These are phyloP conservation scores for Drosophila pandora DNA, from an alignment of 1,140 invertebrate species.

Conservation along the genomic window DNA sequence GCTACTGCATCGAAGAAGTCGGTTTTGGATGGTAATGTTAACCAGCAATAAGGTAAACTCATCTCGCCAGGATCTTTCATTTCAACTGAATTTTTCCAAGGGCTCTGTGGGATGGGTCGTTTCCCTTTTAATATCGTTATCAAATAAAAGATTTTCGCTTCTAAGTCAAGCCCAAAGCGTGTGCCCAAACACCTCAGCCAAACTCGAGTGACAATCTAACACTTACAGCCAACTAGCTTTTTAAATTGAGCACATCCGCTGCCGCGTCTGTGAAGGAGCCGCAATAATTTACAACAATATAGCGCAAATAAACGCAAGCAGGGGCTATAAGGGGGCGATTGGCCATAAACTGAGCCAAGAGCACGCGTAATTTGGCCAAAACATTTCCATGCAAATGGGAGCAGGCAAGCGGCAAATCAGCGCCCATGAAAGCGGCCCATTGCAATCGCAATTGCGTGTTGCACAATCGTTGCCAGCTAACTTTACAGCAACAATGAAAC, in stretches of 20 bases:
- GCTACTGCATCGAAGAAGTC: slow-evolving; percentile 40
- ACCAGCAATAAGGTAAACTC: background rate
- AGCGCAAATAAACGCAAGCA: slow-evolving; percentile 71
- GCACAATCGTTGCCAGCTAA: slow-evolving; percentile 65
- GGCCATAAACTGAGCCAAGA: slow-evolving; percentile 75
- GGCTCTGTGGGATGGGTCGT: background rate
- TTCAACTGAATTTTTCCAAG: background rate
- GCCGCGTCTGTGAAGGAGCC: slow-evolving; percentile 44
- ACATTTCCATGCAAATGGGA: slow-evolving; percentile 74
- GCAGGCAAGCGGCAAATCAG: slow-evolving; percentile 61
- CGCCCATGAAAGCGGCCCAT: slow-evolving; percentile 52
- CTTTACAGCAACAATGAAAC: slow-evolving; percentile 1
- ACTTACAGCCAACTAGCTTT: slow-evolving; percentile 30
- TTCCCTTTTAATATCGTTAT: background rate
- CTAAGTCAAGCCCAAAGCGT: slow-evolving; percentile 3
- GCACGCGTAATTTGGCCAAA: slow-evolving; percentile 73
- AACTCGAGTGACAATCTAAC: slow-evolving; percentile 58
- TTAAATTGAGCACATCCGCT: slow-evolving; percentile 75
- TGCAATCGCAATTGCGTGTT: slow-evolving; percentile 72
- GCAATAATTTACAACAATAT: slow-evolving; percentile 74
- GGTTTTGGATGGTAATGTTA: background rate
- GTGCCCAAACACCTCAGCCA: slow-evolving; percentile 22
- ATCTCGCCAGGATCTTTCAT: background rate
- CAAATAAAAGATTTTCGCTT: background rate
- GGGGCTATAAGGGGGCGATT: slow-evolving; percentile 41